These are phyloP conservation scores for Trididemnum miniatum DNA, from an alignment of 23 tunicate genomes.

Conservation along the genomic window DNA sequence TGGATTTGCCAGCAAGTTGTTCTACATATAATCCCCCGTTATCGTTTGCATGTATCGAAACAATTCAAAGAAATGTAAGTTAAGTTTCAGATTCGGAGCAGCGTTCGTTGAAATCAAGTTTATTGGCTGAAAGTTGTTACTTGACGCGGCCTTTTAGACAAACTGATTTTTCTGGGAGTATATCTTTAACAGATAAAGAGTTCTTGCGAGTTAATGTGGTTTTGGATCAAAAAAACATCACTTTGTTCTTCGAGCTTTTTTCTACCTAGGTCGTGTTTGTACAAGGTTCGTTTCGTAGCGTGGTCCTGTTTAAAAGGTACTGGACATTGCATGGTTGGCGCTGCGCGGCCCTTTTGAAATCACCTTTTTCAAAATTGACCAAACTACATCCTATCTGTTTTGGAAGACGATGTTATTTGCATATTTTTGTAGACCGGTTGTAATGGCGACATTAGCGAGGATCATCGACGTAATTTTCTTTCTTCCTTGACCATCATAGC, in stretches of 20 bases:
- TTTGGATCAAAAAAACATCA: too few species aligned
- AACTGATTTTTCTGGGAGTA: too few species aligned
- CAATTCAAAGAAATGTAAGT: neutral
- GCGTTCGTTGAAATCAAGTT: too few species aligned
- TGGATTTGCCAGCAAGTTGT: neutral
- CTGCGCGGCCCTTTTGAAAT: neutral
- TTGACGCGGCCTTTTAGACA: too few species aligned
- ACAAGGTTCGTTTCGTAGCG: too few species aligned
- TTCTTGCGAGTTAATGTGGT: too few species aligned
- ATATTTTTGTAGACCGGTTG: constrained; percentile 1
- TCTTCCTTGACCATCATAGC: neutral
- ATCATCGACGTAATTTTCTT: neutral
- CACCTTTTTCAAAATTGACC: too few species aligned
- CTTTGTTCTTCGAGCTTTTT: too few species aligned
- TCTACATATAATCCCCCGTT: constrained; percentile 8
- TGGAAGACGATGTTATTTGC: neutral
- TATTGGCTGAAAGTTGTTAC: too few species aligned
- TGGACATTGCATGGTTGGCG: neutral
- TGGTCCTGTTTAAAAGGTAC: too few species aligned
- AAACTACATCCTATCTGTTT: neutral
- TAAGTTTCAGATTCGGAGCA: neutral
- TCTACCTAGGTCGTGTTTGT: too few species aligned
- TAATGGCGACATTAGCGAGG: neutral
- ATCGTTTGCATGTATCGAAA: neutral
- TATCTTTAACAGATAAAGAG: too few species aligned